phyloP scores from a whole-genome alignment of 2,113 vertebrate species.

The Mixornis gularis region DNA sequence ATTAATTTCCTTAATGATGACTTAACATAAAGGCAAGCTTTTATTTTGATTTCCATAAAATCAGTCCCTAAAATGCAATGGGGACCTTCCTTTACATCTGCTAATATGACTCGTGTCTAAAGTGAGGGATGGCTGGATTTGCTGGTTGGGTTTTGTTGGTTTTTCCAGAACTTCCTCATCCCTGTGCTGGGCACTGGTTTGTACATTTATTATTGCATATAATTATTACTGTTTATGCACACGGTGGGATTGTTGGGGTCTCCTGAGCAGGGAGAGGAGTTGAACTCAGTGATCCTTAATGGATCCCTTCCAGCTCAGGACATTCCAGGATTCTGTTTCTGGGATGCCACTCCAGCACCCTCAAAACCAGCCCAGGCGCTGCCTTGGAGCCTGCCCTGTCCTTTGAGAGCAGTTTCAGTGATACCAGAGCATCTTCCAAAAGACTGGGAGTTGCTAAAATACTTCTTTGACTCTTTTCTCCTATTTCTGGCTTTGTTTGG shows the following conservation, averaged over 20 bases:
- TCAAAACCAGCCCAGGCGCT: fast-evolving
- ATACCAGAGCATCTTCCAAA: not conserved
- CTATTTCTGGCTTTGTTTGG: not conserved
- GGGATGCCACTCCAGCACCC: not conserved
- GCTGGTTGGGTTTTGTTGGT: not conserved
- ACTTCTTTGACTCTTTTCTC: not conserved
- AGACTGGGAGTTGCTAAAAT: not conserved
- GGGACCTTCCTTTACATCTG: not conserved
- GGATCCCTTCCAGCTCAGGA: not conserved
- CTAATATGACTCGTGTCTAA: not conserved
- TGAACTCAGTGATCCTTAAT: not conserved
- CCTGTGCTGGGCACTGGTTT: not conserved
- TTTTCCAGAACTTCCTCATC: not conserved
- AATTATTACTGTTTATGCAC: not conserved
- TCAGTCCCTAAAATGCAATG: not conserved
- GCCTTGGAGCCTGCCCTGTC: not conserved
- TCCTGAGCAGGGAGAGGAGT: not conserved
- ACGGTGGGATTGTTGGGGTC: not conserved
- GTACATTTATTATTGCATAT: not conserved
- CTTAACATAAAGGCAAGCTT: not conserved
- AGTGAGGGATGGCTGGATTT: not conserved
- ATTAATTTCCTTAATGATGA: not conserved
- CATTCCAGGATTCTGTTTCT: not conserved
- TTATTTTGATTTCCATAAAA: not conserved
- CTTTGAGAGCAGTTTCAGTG: not conserved